These are phyloP conservation scores for Proisotoma minuta DNA, from an alignment of 2,888 invertebrate species.

Conservation along the genomic window DNA sequence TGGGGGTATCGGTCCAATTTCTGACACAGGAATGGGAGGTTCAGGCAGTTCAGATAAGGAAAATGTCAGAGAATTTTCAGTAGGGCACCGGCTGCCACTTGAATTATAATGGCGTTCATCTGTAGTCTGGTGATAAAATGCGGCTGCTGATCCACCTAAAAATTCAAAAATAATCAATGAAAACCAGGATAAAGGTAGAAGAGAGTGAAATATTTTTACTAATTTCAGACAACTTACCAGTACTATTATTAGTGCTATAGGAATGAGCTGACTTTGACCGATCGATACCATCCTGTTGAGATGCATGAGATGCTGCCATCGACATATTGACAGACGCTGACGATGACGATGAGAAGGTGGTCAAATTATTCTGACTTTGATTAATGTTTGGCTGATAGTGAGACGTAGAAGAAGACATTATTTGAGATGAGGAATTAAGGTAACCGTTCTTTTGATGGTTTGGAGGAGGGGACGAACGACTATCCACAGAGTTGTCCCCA, in stretches of 20 bases:
- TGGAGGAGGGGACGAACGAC: constrained; percentile 30
- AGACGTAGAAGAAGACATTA: constrained; percentile 36
- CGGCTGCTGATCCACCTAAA: constrained; percentile 25
- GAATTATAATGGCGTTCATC: constrained; percentile 37
- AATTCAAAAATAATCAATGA: too few species aligned
- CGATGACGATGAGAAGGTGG: constrained; percentile 36
- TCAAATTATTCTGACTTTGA: constrained; percentile 38
- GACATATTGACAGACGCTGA: constrained; percentile 18
- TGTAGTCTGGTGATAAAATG: constrained; percentile 39
- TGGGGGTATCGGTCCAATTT: constrained; percentile 88
- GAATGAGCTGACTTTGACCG: constrained; percentile 28
- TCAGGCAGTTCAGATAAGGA: constrained; percentile 83
- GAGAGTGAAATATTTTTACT: too few species aligned
- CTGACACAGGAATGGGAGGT: constrained; percentile 84
- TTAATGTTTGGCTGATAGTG: constrained; percentile 38
- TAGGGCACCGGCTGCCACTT: constrained; percentile 25
- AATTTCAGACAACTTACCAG: constrained; percentile 35
- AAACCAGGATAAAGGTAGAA: too few species aligned
- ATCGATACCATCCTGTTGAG: constrained; percentile 36
- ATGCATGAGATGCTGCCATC: constrained; percentile 14
- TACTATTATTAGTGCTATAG: constrained; percentile 22
- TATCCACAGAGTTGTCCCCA: constrained; percentile 17
- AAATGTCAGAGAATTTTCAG: constrained; percentile 51
- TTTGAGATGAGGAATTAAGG: constrained; percentile 35
- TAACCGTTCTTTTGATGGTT: constrained; percentile 43